Conservation (phyloP, 2,113 vertebrate genomes). For the Gymnarchus niloticus region DNA sequence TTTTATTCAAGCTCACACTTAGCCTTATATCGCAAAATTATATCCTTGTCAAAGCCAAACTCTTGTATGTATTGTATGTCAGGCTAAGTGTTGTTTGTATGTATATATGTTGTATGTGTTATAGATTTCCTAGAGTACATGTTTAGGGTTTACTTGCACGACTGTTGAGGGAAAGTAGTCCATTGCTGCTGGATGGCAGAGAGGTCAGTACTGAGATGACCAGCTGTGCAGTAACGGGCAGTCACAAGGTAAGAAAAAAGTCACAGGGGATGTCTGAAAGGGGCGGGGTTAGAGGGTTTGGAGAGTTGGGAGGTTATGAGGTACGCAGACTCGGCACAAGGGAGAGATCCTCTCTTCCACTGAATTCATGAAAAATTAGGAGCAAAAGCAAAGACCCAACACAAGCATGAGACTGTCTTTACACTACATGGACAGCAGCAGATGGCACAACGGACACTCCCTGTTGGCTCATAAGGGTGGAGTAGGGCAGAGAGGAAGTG, state of each 20-base stretch:
- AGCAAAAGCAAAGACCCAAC: not conserved
- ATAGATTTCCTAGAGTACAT: too few species aligned
- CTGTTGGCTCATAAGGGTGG: not conserved
- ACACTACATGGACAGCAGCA: not conserved
- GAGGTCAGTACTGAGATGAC: not conserved
- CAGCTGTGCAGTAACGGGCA: not conserved
- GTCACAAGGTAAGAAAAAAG: not conserved
- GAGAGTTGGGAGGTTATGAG: not conserved
- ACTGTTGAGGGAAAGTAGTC: not conserved
- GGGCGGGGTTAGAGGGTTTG: not conserved
- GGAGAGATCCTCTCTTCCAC: not conserved
- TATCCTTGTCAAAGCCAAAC: not conserved
- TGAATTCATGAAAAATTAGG: constrained; percentile 5
- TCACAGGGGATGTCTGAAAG: not conserved
- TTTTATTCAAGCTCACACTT: not conserved
- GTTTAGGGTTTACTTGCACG: too few species aligned
- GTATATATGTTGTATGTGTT: too few species aligned
- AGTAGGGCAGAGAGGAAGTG: not conserved
- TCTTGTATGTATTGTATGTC: too few species aligned
- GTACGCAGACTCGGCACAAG: not conserved
- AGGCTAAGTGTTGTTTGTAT: too few species aligned
- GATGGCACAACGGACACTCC: not conserved
- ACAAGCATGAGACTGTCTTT: not conserved
- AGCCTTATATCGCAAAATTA: not conserved
- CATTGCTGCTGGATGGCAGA: constrained; percentile 1